These are phyloP conservation scores for Platypus cylindrus DNA, from an alignment of 2,888 invertebrate species.

Conservation along the genomic window DNA sequence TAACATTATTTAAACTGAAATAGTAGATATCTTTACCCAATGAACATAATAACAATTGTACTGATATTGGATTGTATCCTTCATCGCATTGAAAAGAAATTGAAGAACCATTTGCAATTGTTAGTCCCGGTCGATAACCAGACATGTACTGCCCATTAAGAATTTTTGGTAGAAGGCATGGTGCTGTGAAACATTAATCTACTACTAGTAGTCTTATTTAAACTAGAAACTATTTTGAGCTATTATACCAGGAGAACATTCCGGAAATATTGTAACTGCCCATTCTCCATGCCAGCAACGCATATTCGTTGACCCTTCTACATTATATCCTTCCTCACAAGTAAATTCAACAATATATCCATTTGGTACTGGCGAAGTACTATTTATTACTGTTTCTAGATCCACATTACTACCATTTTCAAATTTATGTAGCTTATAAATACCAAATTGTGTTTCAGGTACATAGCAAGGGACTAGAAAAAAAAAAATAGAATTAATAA, in stretches of 20 bases:
- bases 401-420: slow-evolving; percentile 26
- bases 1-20: not conserved
- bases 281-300: slow-evolving; percentile 73
- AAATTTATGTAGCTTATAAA: slow-evolving; percentile 43
- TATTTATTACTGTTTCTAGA: slow-evolving; percentile 44
- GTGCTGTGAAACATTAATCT: slow-evolving; percentile 41
- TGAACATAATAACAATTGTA: slow-evolving; percentile 49
- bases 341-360: slow-evolving; percentile 64
- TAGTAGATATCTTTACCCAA: slow-evolving; percentile 22
- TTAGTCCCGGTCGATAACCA: slow-evolving; percentile 67
- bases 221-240: not conserved
- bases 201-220: not conserved
- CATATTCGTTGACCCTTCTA: slow-evolving; percentile 58
- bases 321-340: slow-evolving; percentile 60
- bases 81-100: slow-evolving; percentile 61
- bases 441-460: slow-evolving; percentile 55
- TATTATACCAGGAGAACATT: slow-evolving; percentile 57
- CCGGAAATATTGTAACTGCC: slow-evolving; percentile 63
- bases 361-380: slow-evolving; percentile 48
- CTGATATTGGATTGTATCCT: slow-evolving; percentile 38
- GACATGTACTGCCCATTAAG: slow-evolving; percentile 58
- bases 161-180: slow-evolving; percentile 56
- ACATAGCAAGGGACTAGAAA: slow-evolving; percentile 55
- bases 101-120: slow-evolving; percentile 68
- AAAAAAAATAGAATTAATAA: slow-evolving; percentile 1